Evolutionary conservation across 2,888 invertebrate genomes (phyloP).

Genomic region (Glomeris marginata): DNA sequence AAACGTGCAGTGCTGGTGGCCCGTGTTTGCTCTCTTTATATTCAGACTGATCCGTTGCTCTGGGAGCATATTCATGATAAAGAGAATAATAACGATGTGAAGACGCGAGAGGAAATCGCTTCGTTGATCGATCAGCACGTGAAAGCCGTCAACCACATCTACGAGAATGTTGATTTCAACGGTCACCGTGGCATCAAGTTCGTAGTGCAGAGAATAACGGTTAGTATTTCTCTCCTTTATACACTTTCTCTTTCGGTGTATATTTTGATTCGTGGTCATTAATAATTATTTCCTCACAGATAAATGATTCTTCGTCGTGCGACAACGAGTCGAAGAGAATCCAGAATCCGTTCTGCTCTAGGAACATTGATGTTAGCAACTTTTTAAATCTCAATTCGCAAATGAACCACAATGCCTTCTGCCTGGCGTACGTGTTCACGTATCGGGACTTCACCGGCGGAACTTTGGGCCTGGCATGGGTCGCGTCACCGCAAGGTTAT

Average conservation of each 20-base stretch:
- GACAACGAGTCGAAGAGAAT: slow-evolving; percentile 43
- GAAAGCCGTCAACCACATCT: slow-evolving; percentile 94
- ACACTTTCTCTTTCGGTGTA: not conserved
- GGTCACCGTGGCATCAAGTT: slow-evolving; percentile 93
- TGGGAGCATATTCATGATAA: slow-evolving; percentile 77
- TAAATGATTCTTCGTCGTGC: slow-evolving; percentile 74
- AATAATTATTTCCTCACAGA: slow-evolving; percentile 39
- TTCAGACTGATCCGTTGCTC: slow-evolving; percentile 96
- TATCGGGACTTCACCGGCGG: slow-evolving; percentile 92
- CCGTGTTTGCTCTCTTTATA: slow-evolving; percentile 74
- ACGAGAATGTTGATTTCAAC: slow-evolving; percentile 85
- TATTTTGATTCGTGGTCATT: slow-evolving; percentile 2
- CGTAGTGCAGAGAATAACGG: slow-evolving; percentile 78
- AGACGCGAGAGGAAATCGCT: slow-evolving; percentile 91
- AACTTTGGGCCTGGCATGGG: slow-evolving; percentile 97
- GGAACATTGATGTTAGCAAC: slow-evolving; percentile 97
- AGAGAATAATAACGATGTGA: slow-evolving; percentile 41
- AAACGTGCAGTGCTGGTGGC: slow-evolving; percentile 18
- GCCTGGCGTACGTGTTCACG: slow-evolving; percentile 98
- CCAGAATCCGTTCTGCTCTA: slow-evolving; percentile 65
- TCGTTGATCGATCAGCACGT: slow-evolving; percentile 97
- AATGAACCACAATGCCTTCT: slow-evolving; percentile 95
- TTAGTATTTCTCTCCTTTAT: slow-evolving; percentile 24
- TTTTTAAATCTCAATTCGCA: slow-evolving; percentile 95
- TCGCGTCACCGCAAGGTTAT: slow-evolving; percentile 72